Evolutionary conservation across 1,140 invertebrate genomes (phyloP).

Genomic region (Drosophila orosa): DNA sequence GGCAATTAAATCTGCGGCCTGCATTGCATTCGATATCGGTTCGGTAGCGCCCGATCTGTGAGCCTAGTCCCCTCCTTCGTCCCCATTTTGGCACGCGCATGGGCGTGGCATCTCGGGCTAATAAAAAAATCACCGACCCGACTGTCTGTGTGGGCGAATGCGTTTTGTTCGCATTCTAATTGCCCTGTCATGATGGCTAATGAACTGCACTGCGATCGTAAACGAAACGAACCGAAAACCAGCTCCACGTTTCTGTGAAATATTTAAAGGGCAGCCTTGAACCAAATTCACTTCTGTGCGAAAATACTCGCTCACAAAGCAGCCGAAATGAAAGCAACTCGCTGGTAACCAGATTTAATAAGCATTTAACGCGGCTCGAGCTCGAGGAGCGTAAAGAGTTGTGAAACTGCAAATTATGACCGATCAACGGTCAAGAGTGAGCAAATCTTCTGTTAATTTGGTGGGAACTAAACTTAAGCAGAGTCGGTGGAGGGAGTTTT

Average conservation of each 20-base stretch:
- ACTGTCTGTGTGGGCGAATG: conserved; percentile 59
- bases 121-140: conserved; percentile 17
- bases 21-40: conserved; percentile 22
- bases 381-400: conserved; percentile 32
- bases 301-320: conserved; percentile 16
- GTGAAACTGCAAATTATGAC: conserved; percentile 34
- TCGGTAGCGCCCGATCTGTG: conserved; percentile 22
- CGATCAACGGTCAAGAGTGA: conserved; percentile 34
- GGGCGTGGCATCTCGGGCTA: conserved; percentile 48
- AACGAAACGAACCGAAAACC: conserved; percentile 32
- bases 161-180: conserved; percentile 70
- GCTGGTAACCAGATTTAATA: conserved; percentile 56
- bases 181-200: conserved; percentile 57
- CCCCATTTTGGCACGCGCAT: conserved; percentile 30
- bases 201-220: conserved; percentile 44
- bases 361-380: conserved; percentile 33
- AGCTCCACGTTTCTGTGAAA: conserved; percentile 47
- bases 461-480: conserved; percentile 21
- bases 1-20: conserved; percentile 57
- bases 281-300: conserved; percentile 57
- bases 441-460: conserved; percentile 40
- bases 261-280: conserved; percentile 65
- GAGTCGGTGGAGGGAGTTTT: neutral
- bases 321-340: conserved; percentile 45
- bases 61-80: neutral